These are phyloP conservation scores for Dreissena rostriformis DNA, from an alignment of 1,140 invertebrate species.

Conservation along the genomic window DNA sequence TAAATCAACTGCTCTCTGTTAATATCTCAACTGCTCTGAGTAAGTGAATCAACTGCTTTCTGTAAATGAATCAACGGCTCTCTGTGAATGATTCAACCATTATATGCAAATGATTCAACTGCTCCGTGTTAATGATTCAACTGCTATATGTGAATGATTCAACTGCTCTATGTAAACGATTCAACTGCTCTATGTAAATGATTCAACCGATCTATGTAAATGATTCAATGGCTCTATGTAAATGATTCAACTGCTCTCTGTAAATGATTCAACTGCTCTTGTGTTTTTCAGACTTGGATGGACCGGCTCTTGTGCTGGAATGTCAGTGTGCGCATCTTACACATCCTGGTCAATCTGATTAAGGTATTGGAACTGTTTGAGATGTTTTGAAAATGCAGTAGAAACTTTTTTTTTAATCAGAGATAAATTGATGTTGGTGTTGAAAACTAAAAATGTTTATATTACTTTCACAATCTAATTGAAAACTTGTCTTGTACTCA, in stretches of 20 bases:
- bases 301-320: slow-evolving; percentile 77
- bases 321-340: slow-evolving; percentile 75
- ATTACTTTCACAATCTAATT: neutral
- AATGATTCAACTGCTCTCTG: neutral
- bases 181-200: neutral
- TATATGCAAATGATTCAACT: no score
- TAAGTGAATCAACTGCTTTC: no score
- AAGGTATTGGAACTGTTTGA: slow-evolving; percentile 64
- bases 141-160: neutral
- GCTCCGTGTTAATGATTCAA: neutral
- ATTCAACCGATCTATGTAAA: neutral
- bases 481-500: neutral
- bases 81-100: no score
- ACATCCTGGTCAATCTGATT: slow-evolving; percentile 75
- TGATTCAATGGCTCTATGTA: neutral
- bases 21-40: no score
- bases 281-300: slow-evolving; percentile 63
- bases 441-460: neutral
- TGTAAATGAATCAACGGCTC: no score
- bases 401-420: no score
- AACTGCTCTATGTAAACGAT: neutral
- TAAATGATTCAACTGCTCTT: neutral
- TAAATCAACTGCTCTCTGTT: no score
- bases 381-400: no score
- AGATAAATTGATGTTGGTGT: no score